Conservation (phyloP, 2,888 invertebrate genomes). For the Ctenicera cuprea region DNA sequence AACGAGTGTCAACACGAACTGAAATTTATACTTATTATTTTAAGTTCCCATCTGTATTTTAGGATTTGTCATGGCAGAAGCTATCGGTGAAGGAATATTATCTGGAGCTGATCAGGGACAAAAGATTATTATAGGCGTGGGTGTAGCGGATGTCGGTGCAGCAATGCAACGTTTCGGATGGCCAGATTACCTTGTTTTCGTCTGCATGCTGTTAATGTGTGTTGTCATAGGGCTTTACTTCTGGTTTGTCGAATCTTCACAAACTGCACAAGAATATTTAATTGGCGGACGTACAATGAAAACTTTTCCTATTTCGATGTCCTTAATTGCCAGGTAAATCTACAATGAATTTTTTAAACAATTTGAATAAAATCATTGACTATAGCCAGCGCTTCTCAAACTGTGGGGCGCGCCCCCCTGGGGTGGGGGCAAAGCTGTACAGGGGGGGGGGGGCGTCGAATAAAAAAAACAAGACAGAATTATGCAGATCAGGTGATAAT, state of each 20-base stretch:
- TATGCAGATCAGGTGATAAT: too few species aligned
- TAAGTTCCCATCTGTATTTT: not conserved
- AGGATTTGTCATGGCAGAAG: constrained; percentile 57
- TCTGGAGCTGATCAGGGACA: constrained; percentile 61
- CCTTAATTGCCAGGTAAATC: constrained; percentile 50
- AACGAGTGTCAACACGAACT: too few species aligned
- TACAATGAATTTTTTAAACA: not conserved
- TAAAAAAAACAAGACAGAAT: too few species aligned
- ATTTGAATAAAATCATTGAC: too few species aligned
- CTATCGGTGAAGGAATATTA: constrained; percentile 58
- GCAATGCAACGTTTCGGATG: constrained; percentile 50
- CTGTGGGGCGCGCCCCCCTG: too few species aligned
- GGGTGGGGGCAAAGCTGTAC: too few species aligned
- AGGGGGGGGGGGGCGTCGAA: too few species aligned
- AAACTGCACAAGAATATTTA: constrained; percentile 43
- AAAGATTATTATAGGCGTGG: constrained; percentile 55
- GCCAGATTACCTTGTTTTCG: constrained; percentile 43
- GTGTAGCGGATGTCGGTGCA: constrained; percentile 42
- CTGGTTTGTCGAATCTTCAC: constrained; percentile 35
- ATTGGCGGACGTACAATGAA: constrained; percentile 47
- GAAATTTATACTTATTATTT: not conserved
- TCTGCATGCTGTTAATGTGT: constrained; percentile 43
- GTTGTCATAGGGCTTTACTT: constrained; percentile 45
- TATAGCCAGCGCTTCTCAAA: too few species aligned
- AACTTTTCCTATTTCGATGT: constrained; percentile 47